Percentiles rank a stretch among this genome's conserved stretches.
Evolutionary conservation across 2,113 vertebrate genomes (phyloP).

Genomic region (Ariopsis seemanni): DNA sequence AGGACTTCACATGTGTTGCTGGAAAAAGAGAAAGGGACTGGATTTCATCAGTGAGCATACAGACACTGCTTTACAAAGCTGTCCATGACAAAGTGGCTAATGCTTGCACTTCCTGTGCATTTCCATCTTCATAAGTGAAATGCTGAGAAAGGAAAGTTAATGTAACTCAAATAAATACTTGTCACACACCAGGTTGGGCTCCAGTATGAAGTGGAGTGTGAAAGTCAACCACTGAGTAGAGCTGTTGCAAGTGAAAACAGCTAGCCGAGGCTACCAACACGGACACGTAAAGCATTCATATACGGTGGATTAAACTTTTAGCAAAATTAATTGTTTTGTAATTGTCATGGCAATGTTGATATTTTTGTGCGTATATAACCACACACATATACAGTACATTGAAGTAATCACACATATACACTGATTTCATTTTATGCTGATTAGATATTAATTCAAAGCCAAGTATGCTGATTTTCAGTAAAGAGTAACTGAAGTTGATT

Average conservation of each 20-base stretch:
- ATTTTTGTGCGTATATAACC: too few relatives aligned
- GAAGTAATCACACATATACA: too few relatives aligned
- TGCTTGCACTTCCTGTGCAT: conserved; percentile 3
- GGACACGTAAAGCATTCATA: not conserved
- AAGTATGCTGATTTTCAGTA: too few relatives aligned
- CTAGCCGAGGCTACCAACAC: not conserved
- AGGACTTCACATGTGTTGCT: not conserved
- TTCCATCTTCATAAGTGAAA: not conserved
- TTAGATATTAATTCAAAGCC: too few relatives aligned
- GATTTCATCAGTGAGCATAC: not conserved
- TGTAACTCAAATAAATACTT: not conserved
- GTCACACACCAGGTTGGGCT: not conserved
- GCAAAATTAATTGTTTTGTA: not conserved
- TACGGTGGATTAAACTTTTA: not conserved
- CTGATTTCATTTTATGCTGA: too few relatives aligned
- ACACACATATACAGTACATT: too few relatives aligned
- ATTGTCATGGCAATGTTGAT: too few relatives aligned
- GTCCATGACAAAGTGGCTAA: not conserved
- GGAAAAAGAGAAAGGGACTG: not conserved
- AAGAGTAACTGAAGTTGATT: too few relatives aligned
- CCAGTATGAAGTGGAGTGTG: not conserved
- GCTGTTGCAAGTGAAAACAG: not conserved
- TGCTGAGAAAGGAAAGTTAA: not conserved
- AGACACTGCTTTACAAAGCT: not conserved
- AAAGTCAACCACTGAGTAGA: not conserved